These are phyloP conservation scores for Pseudochaenichthys georgianus DNA, from an alignment of 2,797 vertebrate species.

Conservation along the genomic window DNA sequence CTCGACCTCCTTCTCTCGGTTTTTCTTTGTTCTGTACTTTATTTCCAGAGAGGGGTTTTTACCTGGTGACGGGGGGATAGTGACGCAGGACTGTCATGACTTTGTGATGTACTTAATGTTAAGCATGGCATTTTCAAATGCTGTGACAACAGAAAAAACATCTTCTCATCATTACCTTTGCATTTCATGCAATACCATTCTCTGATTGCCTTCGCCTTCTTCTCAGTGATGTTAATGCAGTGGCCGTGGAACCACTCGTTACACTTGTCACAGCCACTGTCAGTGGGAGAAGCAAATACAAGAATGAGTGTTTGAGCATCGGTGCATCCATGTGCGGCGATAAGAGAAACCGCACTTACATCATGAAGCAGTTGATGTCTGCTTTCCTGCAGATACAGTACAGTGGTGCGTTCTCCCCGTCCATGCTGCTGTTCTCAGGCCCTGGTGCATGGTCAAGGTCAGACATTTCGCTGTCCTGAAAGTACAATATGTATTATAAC, in stretches of 20 bases:
- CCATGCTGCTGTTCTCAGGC: slow-evolving; percentile 82
- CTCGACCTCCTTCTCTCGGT: slow-evolving; percentile 86
- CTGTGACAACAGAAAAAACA: background rate
- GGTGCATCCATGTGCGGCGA: background rate
- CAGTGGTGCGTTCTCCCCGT: slow-evolving; percentile 89
- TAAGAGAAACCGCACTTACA: slow-evolving; percentile 79
- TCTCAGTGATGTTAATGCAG: slow-evolving; percentile 95
- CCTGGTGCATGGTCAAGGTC: slow-evolving; percentile 82
- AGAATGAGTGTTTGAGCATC: background rate
- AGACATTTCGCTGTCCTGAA: slow-evolving; percentile 89
- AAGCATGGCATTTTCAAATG: background rate
- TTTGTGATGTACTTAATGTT: background rate
- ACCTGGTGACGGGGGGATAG: slow-evolving; percentile 71
- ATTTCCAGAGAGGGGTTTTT: slow-evolving; percentile 90
- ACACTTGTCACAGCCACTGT: slow-evolving; percentile 94
- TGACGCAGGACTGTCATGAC: background rate
- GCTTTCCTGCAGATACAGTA: slow-evolving; percentile 95
- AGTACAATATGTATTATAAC: background rate
- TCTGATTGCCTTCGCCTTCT: slow-evolving; percentile 93
- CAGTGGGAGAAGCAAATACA: slow-evolving; percentile 10
- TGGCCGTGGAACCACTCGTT: slow-evolving; percentile 97
- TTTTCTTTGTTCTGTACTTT: slow-evolving; percentile 92
- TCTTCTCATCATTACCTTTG: slow-evolving; percentile 81
- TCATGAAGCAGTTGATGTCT: slow-evolving; percentile 98
- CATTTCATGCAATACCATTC: slow-evolving; percentile 95